A percentile compares a stretch with the other conserved stretches of the same genome.
Evolutionary conservation across 2,888 invertebrate genomes (phyloP).

Genomic region (Eupelmus urozonus): DNA sequence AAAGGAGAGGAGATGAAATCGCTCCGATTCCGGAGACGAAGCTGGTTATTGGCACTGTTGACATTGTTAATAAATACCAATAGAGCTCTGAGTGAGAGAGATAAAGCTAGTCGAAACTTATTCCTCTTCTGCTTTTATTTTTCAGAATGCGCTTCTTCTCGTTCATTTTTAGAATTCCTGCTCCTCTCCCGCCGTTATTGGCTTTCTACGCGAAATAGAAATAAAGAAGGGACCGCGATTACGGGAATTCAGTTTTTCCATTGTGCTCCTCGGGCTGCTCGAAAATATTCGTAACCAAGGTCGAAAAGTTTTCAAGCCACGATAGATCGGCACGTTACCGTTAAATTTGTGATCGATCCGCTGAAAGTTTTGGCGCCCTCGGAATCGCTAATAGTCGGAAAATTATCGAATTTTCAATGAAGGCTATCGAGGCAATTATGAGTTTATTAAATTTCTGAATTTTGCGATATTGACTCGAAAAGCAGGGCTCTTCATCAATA

Average conservation of each 20-base stretch:
- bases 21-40: slow-evolving; percentile 45
- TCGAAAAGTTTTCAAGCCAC: slow-evolving; percentile 25
- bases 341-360: slow-evolving; percentile 29
- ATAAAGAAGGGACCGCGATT: too few species aligned
- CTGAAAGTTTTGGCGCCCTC: slow-evolving; percentile 22
- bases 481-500: neutral
- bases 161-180: neutral
- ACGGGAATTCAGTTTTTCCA: slow-evolving; percentile 3
- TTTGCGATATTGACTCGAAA: neutral
- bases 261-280: too few species aligned
- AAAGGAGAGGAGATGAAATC: slow-evolving; percentile 40
- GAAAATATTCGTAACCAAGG: neutral
- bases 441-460: slow-evolving; percentile 35
- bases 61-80: slow-evolving; percentile 63
- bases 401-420: slow-evolving; percentile 42
- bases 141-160: slow-evolving; percentile 18
- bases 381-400: slow-evolving; percentile 9
- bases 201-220: neutral
- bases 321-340: slow-evolving; percentile 13
- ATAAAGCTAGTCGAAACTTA: slow-evolving; percentile 13
- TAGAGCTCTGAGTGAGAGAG: slow-evolving; percentile 51
- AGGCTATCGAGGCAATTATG: slow-evolving; percentile 1
- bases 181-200: neutral
- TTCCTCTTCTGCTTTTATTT: slow-evolving; percentile 10
- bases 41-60: slow-evolving; percentile 59